Conservation (phyloP, 2,113 vertebrate species). For the Isichthys henryi region DNA sequence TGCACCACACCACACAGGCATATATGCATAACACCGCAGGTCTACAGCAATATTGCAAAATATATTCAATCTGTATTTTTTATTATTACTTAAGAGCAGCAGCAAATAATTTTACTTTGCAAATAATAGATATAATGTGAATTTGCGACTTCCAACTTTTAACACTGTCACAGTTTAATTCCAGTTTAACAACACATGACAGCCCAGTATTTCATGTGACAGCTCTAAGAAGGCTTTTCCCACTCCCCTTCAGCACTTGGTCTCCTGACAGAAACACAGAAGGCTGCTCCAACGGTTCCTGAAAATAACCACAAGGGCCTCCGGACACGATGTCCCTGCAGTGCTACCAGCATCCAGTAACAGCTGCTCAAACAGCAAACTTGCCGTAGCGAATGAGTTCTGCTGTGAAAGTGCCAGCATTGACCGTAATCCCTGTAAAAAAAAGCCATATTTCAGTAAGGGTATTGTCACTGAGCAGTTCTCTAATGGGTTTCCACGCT, state of each 20-base stretch:
- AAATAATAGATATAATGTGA: not conserved
- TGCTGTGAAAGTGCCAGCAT: not conserved
- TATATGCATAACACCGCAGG: not conserved
- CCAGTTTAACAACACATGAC: not conserved
- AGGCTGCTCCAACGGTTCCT: not conserved
- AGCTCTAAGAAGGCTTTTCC: not conserved
- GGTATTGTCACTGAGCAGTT: not conserved
- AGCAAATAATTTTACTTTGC: not conserved
- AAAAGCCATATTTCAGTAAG: not conserved
- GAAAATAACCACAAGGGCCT: not conserved
- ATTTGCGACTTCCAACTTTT: not conserved
- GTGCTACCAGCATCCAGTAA: not conserved
- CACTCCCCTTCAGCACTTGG: not conserved
- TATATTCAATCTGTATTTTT: no score
- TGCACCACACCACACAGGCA: not conserved
- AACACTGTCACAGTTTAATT: not conserved
- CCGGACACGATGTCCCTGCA: not conserved
- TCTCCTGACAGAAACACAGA: not conserved
- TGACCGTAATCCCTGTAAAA: not conserved
- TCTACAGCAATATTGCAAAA: not conserved
- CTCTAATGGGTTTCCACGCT: not conserved
- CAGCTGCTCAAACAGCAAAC: not conserved
- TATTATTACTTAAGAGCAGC: not conserved
- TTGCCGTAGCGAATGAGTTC: not conserved
- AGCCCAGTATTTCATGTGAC: not conserved